Conservation (phyloP, 2,797 vertebrate species). For the Periophthalmus magnuspinnatus region DNA sequence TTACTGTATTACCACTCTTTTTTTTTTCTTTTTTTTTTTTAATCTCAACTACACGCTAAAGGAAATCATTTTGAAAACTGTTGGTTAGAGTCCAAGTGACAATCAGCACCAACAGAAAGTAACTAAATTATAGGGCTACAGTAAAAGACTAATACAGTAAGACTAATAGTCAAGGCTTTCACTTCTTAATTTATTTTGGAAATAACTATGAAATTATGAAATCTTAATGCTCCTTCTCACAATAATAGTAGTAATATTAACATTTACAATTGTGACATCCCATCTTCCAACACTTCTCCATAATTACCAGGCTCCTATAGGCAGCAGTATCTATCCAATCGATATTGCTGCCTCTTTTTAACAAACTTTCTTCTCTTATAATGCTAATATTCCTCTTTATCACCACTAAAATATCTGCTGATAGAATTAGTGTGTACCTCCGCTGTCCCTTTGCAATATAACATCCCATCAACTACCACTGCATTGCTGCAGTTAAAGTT, state of each 20-base stretch:
- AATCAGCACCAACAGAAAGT: too few relatives aligned
- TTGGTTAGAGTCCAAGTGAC: too few relatives aligned
- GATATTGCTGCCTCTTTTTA: not conserved
- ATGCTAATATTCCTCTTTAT: slow-evolving; percentile 38
- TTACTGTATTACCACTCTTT: not conserved
- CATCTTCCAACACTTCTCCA: not conserved
- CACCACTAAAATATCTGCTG: slow-evolving; percentile 33
- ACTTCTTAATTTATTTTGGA: not conserved
- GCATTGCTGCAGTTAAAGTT: slow-evolving; percentile 63
- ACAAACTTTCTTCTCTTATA: not conserved
- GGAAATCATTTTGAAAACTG: too few relatives aligned
- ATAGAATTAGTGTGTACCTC: slow-evolving; percentile 31
- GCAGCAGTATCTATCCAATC: too few relatives aligned
- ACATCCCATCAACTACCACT: slow-evolving; percentile 58
- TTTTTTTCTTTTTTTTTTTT: too few relatives aligned
- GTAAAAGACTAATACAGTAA: too few relatives aligned
- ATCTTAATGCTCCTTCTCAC: too few relatives aligned
- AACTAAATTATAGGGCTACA: too few relatives aligned
- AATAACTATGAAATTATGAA: too few relatives aligned
- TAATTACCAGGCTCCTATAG: not conserved
- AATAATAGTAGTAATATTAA: too few relatives aligned
- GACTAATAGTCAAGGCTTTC: not conserved
- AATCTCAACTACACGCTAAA: not conserved
- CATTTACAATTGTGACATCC: too few relatives aligned
- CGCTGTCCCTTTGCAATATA: slow-evolving; percentile 53